Base-by-base conservation (phyloP, 2,888 invertebrate genomes). In the Herminia tarsipennalis region DNA sequence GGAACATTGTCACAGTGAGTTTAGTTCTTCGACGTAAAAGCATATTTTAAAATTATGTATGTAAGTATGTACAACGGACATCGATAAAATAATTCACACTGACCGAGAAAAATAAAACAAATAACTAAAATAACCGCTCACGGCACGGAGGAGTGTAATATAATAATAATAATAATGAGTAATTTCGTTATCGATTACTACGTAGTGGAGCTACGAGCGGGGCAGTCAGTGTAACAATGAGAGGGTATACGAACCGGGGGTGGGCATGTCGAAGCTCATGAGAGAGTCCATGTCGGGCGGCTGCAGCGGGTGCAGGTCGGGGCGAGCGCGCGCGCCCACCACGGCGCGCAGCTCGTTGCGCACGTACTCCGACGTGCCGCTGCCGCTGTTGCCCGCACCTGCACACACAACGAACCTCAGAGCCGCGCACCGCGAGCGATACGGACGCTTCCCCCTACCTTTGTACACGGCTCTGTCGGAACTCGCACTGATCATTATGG, bases 331-430 rank as follows among this genome's bases (percentile, higher is more conserved):
- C 40, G 96, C 97, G 62, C 96, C 97, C 48, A 98, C 97, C 56
- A 96, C 95, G 34, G 97, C 97, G 67, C 98, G 93, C 73, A 98
- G 91, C 88, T 98, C 97, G 89, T 98, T 97, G 75, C 97, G 94
- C 66, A 98, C 98, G 88, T 95, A 98, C 89, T 98, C 98, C 36
- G 97, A 96, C 49, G 94, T 94, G 81, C 93, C 94, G 74, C 59
- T 54, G 25, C 61, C 54, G 21, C 78, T 77, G 18, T 76, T 78
- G 22, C 82, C 78, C 20, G 75, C 66, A 60, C 78, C 78, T 70
- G 68, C 30, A 53, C 56, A 50, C 28, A 38, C 6, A 24, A 36
- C 42, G 35, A 5, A 10, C 13, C 0, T 10, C 14, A 3, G 10
- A 21, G 17, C 12, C 29, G n/a, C 16, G 17, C 24, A 16, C 24